Conservation (phyloP, 2,888 invertebrate genomes). For the Dichetophora obliterata region DNA sequence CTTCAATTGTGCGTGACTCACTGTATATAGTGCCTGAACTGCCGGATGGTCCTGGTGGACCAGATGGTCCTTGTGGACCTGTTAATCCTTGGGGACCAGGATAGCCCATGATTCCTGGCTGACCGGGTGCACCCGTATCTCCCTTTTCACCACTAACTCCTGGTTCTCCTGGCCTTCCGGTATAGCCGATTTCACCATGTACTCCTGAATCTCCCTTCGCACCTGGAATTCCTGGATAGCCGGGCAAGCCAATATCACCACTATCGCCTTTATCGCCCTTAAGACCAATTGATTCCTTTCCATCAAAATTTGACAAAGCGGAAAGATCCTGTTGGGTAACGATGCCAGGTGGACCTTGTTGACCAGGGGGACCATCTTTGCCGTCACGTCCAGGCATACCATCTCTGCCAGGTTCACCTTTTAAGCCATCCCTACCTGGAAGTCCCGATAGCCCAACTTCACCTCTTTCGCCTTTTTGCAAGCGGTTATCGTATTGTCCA, state of each 20-base stretch:
- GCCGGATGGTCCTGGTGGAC: constrained; percentile 70
- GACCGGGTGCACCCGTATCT: constrained; percentile 44
- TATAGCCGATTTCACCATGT: constrained; percentile 72
- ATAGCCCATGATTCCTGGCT: constrained; percentile 73
- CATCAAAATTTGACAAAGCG: constrained; percentile 73
- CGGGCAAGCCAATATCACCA: constrained; percentile 55
- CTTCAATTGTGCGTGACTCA: constrained; percentile 58
- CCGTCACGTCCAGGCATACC: constrained; percentile 73
- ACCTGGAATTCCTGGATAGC: constrained; percentile 70
- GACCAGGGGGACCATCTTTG: constrained; percentile 71
- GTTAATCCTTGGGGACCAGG: constrained; percentile 72
- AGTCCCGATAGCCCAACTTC: constrained; percentile 69
- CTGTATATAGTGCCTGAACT: constrained; percentile 50
- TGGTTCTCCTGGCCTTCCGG: constrained; percentile 74
- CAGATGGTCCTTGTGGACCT: constrained; percentile 68
- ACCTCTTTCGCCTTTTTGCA: constrained; percentile 53
- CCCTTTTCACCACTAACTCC: constrained; percentile 50
- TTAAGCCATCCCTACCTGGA: constrained; percentile 75
- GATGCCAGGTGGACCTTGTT: constrained; percentile 61
- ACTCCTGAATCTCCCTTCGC: constrained; percentile 73
- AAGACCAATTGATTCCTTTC: constrained; percentile 66
- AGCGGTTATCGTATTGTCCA: constrained; percentile 37
- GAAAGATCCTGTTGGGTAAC: constrained; percentile 43
- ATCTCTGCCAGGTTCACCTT: constrained; percentile 47
- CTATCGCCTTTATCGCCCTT: constrained; percentile 46